Evolutionary conservation across 2,888 invertebrate species (phyloP), one percentile per base, ranked within the genome.

Genomic region (Ischnura elegans): DNA sequence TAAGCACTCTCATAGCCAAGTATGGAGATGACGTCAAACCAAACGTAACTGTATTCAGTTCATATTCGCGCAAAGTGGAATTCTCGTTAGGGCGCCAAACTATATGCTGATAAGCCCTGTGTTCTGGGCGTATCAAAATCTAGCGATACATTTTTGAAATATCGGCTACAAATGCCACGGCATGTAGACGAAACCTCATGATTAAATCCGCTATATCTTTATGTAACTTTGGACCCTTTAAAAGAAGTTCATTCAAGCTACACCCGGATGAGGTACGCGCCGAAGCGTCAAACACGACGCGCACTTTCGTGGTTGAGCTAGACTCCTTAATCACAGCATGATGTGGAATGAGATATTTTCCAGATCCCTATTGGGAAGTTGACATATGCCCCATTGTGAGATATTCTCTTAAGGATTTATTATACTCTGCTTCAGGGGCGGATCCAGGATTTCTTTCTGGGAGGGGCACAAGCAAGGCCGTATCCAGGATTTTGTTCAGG

Each of bases 91-190:
- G 55, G 21, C 19, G 55, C 55, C 55, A 55, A 55, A 55, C 21
- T 55, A 55, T 55, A 55, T 55, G 55, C 21, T 21, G 55, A 55
- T 55, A 55, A 55, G 55, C 55, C 13, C 55, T 55, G 21, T 55
- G 13, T 21, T 55, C 55, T 21, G 55, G 6, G 21, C 55, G n/a
- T n/a, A n/a, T n/a, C n/a, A n/a, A n/a, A n/a, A n/a, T n/a, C n/a
- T n/a, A n/a, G n/a, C n/a, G n/a, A 86, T 86, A 86, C 86, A 86
- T 86, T 86, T 86, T 43, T 42, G 86, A 43, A 4, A 43, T 19
- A 86, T 86, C 45, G 42, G 86, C 86, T 45, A 86, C 86, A 43
- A 86, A 43, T 36, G 86, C 86, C 3, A 45, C 86, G 21, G 55
- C 55, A 55, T 55, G 55, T 10, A 19, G 13, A 55, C 55, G 55